Base-by-base conservation (phyloP, 2,888 invertebrate genomes). In the Auanema sp. region DNA sequence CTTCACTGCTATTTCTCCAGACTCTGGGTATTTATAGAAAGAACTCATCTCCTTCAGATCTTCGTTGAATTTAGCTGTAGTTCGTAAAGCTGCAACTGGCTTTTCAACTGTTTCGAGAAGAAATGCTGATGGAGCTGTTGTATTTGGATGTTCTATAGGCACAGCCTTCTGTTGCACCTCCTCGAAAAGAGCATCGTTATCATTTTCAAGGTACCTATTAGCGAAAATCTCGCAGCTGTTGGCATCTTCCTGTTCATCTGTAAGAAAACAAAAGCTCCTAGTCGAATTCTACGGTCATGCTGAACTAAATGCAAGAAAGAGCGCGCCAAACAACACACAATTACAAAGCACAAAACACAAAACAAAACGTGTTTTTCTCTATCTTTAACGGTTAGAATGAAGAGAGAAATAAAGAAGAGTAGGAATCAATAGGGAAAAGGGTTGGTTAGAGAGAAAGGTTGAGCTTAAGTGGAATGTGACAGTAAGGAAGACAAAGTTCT, bases 11-110 rank as follows among this genome's bases (percentile, higher is more conserved):
- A 69, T 72, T 25, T 75, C 71, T 0, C 70, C 71, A 2, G 72
- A 66, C 51, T 75, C 75, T 47, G 64, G 66, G 57, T 75, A 75
- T 49, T 69, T 68, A 23, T 67, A 58, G 60, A 76, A 75, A 10
- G 70, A 49, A 25, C 49, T 66, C 10, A 55, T 64, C 42, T 62
- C 57, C 25, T 60, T 56, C 25, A 73, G 23, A 50, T 73, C 68
- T 11, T 67, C 66, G 56, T 76, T 72, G 64, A 64, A 73, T n/a
- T 58, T 59, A 4, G 67, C 66, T 10, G 68, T 64, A n/a, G 56
- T 16, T 12, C 62, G 23, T 24, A 24, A 58, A 21, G 40, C 40
- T 18, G 42, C n/a, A 33, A 41, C 56, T 3, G 56, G 33, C 33
- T 33, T 33, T 33, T 33, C 40, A n/a, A 40, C 16, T 52, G 40